Conservation (phyloP, 2,797 vertebrate species). For the Sebastes iracundus region DNA sequence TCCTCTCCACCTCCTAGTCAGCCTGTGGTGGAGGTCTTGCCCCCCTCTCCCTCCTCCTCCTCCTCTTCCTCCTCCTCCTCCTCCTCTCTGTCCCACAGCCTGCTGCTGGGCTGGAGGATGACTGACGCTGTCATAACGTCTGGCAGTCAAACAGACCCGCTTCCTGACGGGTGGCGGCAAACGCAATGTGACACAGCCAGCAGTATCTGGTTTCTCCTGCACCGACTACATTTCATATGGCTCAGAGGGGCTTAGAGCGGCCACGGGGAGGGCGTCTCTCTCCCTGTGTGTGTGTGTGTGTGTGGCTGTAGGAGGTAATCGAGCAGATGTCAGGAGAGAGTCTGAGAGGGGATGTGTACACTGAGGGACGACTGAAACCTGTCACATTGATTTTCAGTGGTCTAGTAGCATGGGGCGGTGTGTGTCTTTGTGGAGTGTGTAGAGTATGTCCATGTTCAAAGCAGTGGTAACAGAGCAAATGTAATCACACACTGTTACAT, state of each 20-base stretch:
- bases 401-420: slow-evolving; percentile 36
- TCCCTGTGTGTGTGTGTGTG: slow-evolving; percentile 19
- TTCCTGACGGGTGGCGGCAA: slow-evolving; percentile 75
- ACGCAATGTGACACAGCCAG: slow-evolving; percentile 82
- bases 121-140: slow-evolving; percentile 82
- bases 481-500: slow-evolving; percentile 33
- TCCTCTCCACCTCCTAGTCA: slow-evolving; percentile 23
- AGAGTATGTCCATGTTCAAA: slow-evolving; percentile 46
- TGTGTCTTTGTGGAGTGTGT: slow-evolving; percentile 30
- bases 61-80: slow-evolving; percentile 23
- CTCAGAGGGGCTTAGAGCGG: slow-evolving; percentile 81
- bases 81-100: slow-evolving; percentile 47
- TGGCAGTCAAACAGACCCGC: slow-evolving; percentile 75
- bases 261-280: slow-evolving; percentile 60
- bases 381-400: slow-evolving; percentile 82
- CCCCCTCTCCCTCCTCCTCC: slow-evolving; percentile 5
- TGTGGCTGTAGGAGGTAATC: slow-evolving; percentile 77
- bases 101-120: slow-evolving; percentile 74
- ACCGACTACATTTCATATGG: slow-evolving; percentile 81
- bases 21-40: slow-evolving; percentile 42
- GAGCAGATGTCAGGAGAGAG: slow-evolving; percentile 82
- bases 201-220: slow-evolving; percentile 81
- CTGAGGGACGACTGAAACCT: slow-evolving; percentile 82
- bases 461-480: slow-evolving; percentile 44
- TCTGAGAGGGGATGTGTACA: slow-evolving; percentile 79